Evolutionary conservation across 2,113 vertebrate species (phyloP), one percentile per base, ranked within the genome.

Genomic region (Hemibates koningsi): DNA sequence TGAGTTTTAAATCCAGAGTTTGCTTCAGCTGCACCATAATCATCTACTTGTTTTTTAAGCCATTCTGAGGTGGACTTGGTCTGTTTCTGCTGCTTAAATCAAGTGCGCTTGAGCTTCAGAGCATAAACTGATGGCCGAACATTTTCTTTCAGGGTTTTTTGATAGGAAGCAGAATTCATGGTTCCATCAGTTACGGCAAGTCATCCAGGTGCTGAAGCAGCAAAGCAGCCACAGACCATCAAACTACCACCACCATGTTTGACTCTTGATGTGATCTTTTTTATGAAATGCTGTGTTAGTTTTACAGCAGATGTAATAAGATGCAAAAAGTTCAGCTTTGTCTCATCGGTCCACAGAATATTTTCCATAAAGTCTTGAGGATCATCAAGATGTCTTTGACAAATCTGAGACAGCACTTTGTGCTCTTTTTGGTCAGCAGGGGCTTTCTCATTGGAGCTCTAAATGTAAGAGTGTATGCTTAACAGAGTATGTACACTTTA

Each of bases 11-110:
- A 19, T 63, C 9, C 9, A 11, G 59, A 63, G 8, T 36, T 24
- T 43, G 0, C 21, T 24, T 73, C 0, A 43, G 12, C 12, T 2
- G 1, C n/a, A 43, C 66, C 38, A 73, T 45, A 2, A 73, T 24
- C 36, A 24, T 71, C 61, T 66, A 66, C 34, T 66, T 24, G 1
- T 24, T 9, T 71, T 24, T 43, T 16, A 24, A 71, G n/a, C 66
- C 66, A 71, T 24, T 71, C 38, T 24, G 38, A 43, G 36, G 0
- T 43, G 7, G 0, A 24, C 66, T 24, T 24, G n/a, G 12, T 71
- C 19, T 68, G 63, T 68, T 41, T 68, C 63, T 38, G 63, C 19
- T 41, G 63, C 19, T 13, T 41, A 68, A 38, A 38, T 38, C 34
- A 38, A n/a, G 19, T 21, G 19, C 1, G 3, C 61, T 38, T 66